phyloP scores from a whole-genome alignment of 2,888 invertebrate species.

The Conchocele bisecta region DNA sequence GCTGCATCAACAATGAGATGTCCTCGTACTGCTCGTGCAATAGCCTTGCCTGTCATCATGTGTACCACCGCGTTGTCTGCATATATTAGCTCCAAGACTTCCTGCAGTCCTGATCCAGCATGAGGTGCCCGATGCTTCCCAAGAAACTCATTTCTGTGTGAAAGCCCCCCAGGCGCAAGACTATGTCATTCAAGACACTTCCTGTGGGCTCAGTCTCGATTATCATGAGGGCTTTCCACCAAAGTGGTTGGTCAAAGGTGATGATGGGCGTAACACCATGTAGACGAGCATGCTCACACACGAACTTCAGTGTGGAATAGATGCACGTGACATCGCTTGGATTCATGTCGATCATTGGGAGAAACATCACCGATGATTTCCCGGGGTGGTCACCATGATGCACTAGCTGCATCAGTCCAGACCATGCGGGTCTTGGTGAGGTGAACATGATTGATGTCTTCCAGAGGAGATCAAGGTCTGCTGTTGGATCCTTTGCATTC shows the following conservation, averaged over 20 bases:
- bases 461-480: too few species aligned
- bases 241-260: constrained; percentile 26
- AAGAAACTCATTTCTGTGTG: constrained; percentile 59
- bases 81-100: constrained; percentile 33
- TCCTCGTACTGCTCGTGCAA: constrained; percentile 55
- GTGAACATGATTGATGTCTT: too few species aligned
- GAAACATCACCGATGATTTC: constrained; percentile 44
- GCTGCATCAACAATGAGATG: constrained; percentile 41
- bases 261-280: constrained; percentile 7
- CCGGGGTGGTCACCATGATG: constrained; percentile 47
- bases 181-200: constrained; percentile 24
- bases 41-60: constrained; percentile 63
- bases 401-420: constrained; percentile 53
- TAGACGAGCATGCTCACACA: constrained; percentile 18
- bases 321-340: constrained; percentile 43
- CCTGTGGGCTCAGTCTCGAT: background rate
- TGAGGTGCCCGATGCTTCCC: constrained; percentile 60
- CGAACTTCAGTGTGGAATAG: constrained; percentile 41
- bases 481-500: too few species aligned
- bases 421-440: too few species aligned
- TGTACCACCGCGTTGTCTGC: constrained; percentile 53
- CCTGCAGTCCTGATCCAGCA: constrained; percentile 38
- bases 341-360: constrained; percentile 50
- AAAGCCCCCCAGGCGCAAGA: constrained; percentile 45
- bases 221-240: constrained; percentile 17